Evolutionary conservation across 2,888 invertebrate genomes (phyloP).

Genomic region (Synanthedon vespiformis): DNA sequence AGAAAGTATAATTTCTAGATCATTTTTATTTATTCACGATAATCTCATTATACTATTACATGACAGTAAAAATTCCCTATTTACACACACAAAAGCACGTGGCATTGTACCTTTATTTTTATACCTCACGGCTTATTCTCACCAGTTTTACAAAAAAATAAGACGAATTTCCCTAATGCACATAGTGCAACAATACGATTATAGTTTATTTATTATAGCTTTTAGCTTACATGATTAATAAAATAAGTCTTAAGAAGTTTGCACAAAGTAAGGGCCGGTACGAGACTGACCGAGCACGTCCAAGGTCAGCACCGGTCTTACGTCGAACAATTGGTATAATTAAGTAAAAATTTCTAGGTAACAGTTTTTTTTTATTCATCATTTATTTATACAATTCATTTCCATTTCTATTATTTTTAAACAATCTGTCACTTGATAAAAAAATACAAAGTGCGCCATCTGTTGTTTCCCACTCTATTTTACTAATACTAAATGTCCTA

Average conservation of each 20-base stretch:
- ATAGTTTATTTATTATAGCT: not conserved
- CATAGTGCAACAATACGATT: not conserved
- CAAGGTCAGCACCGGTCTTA: too few species aligned
- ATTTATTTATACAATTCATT: slow-evolving; percentile 21
- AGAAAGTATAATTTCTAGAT: slow-evolving; percentile 5
- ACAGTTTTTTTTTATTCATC: slow-evolving; percentile 4
- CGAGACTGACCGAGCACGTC: too few species aligned
- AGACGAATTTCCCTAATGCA: slow-evolving; percentile 14
- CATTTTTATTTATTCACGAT: slow-evolving; percentile 59
- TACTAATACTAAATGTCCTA: not conserved
- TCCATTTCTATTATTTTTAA: not conserved
- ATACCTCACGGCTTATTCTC: slow-evolving; percentile 36
- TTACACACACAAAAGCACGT: slow-evolving; percentile 29
- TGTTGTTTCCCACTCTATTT: slow-evolving; percentile 2
- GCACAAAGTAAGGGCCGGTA: slow-evolving; percentile 12
- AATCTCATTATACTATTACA: slow-evolving; percentile 66
- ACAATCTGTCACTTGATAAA: slow-evolving; percentile 1
- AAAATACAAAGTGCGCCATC: slow-evolving; percentile 4
- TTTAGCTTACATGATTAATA: not conserved
- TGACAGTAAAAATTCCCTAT: slow-evolving; percentile 65
- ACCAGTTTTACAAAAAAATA: slow-evolving; percentile 61
- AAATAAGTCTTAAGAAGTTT: slow-evolving; percentile 37
- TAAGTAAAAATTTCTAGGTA: too few species aligned
- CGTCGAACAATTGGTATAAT: too few species aligned
- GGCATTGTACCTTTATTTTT: slow-evolving; percentile 55